Conservation (phyloP, 2,113 vertebrate species). For the Leptobrachium leishanense region DNA sequence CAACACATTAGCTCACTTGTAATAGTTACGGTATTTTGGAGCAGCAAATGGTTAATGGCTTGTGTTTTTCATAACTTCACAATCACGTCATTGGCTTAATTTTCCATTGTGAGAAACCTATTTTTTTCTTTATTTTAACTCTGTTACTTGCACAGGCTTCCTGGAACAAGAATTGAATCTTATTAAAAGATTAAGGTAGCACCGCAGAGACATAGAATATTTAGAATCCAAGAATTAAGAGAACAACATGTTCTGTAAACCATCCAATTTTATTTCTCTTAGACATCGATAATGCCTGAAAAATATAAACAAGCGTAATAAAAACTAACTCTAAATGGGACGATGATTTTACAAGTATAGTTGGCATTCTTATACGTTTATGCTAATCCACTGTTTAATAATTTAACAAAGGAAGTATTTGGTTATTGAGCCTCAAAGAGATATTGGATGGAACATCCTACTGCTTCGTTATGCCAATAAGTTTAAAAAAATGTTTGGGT, state of each 20-base stretch:
- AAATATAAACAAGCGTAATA: not conserved
- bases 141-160: constrained; percentile 24
- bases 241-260: not conserved
- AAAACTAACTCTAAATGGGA: not conserved
- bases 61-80: too few relatives aligned
- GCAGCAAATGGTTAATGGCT: too few relatives aligned
- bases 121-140: constrained; percentile 19
- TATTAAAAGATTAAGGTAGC: constrained; percentile 42
- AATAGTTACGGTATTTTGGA: too few relatives aligned
- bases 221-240: not conserved
- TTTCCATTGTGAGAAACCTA: constrained; percentile 17
- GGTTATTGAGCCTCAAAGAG: too few relatives aligned
- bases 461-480: too few relatives aligned
- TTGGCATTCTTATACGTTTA: too few relatives aligned
- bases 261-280: not conserved
- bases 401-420: too few relatives aligned
- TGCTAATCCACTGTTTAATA: too few relatives aligned
- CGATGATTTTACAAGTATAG: not conserved
- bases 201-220: constrained; percentile 15
- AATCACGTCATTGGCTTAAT: too few relatives aligned
- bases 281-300: not conserved
- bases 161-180: constrained; percentile 29
- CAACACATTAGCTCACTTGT: too few relatives aligned
- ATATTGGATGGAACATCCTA: too few relatives aligned
- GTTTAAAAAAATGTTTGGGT: too few relatives aligned